A percentile compares a stretch with the other conserved stretches of the same genome.
These are phyloP conservation scores for Trachelipus rathkii DNA, from an alignment of 1,140 invertebrate genomes.

Conservation along the genomic window DNA sequence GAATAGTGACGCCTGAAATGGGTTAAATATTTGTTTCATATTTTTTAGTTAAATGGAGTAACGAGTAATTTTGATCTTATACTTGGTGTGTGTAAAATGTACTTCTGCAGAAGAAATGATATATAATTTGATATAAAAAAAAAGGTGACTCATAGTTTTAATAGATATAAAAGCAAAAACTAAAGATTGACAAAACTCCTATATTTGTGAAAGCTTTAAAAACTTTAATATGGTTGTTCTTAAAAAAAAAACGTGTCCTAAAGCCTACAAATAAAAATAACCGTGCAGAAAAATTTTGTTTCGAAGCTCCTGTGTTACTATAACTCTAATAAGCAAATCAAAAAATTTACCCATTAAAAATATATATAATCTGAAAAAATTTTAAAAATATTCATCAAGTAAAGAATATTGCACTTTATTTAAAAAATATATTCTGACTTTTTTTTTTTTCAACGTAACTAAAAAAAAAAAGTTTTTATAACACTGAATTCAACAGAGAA, in stretches of 20 bases:
- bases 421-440: not conserved
- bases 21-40: constrained; percentile 13
- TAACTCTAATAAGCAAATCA: not conserved
- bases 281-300: not conserved
- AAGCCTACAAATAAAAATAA: not conserved
- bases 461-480: not conserved
- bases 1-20: constrained; percentile 70
- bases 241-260: not conserved
- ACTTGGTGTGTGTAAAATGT: not conserved
- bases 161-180: not conserved
- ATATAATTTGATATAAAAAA: not conserved
- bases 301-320: not conserved
- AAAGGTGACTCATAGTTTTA: not conserved
- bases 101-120: not conserved
- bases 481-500: not conserved
- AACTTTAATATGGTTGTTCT: not conserved
- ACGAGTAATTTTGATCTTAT: constrained; percentile 2
- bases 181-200: not conserved
- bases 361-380: not conserved
- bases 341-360: not conserved
- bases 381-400: not conserved
- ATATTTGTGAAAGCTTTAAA: not conserved
- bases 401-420: not conserved
- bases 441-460: not conserved
- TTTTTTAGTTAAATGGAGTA: not conserved